These are phyloP conservation scores for Lophochroa leadbeateri DNA, from an alignment of 2,113 vertebrate genomes.

Conservation along the genomic window DNA sequence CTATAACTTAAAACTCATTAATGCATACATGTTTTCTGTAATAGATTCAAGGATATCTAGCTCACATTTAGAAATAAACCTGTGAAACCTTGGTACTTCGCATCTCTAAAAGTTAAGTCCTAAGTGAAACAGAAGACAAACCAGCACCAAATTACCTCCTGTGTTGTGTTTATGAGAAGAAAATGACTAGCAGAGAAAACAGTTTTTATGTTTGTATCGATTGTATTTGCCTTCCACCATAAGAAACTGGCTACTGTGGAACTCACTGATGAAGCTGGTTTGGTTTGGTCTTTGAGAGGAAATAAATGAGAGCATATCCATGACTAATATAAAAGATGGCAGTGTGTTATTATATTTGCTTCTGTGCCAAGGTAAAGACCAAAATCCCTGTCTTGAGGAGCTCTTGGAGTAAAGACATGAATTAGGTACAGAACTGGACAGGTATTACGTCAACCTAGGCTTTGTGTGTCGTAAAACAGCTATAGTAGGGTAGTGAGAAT, in stretches of 20 bases:
- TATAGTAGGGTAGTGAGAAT: neutral
- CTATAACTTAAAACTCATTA: neutral
- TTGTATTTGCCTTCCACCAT: neutral
- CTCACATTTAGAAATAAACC: neutral
- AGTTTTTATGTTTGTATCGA: neutral
- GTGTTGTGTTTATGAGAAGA: neutral
- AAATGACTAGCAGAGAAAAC: neutral
- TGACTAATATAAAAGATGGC: neutral
- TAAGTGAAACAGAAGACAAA: neutral
- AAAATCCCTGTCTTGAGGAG: neutral
- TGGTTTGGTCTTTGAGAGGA: neutral
- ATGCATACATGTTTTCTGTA: neutral
- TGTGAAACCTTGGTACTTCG: neutral
- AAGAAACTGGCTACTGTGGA: neutral
- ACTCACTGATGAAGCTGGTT: neutral
- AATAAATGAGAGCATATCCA: neutral
- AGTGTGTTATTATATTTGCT: neutral
- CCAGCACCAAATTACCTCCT: neutral
- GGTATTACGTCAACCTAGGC: neutral
- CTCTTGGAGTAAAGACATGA: neutral
- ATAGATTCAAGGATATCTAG: neutral
- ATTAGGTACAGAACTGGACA: neutral
- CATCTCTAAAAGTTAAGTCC: neutral
- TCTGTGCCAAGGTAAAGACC: neutral
- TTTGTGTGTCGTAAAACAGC: neutral